Evolutionary conservation across 2,113 vertebrate genomes (phyloP).

Genomic region (Pontoporia blainvillei): DNA sequence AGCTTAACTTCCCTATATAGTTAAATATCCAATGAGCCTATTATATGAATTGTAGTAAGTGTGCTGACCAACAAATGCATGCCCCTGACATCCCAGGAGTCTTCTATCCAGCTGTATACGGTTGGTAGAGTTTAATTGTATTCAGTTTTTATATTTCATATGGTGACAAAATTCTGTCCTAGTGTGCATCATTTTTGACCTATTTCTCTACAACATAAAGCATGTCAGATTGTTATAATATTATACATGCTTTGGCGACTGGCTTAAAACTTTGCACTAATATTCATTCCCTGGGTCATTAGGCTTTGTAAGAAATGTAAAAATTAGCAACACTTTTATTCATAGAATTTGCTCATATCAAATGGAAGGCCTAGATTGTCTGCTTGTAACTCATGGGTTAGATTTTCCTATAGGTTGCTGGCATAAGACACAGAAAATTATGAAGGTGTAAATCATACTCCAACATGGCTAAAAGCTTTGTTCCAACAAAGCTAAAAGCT

Average conservation of each 20-base stretch:
- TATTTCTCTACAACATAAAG: conserved; percentile 68
- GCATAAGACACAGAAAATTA: conserved; percentile 64
- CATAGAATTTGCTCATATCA: conserved; percentile 69
- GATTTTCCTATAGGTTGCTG: conserved; percentile 62
- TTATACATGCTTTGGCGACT: conserved; percentile 68
- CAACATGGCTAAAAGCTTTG: conserved; percentile 10
- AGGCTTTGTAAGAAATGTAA: conserved; percentile 71
- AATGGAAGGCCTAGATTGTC: conserved; percentile 65
- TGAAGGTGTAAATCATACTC: conserved; percentile 78
- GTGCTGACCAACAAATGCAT: not conserved
- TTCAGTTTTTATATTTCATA: conserved; percentile 73
- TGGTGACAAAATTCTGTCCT: conserved; percentile 59
- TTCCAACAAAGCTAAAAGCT: conserved; percentile 7
- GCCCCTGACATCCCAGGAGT: conserved; percentile 7
- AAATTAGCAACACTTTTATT: conserved; percentile 72
- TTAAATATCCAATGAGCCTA: not conserved
- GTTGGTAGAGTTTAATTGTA: conserved; percentile 61
- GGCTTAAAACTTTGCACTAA: conserved; percentile 63
- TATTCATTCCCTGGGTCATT: conserved; percentile 54
- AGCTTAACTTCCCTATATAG: not conserved
- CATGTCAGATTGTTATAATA: conserved; percentile 72
- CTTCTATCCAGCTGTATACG: not conserved
- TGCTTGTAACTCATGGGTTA: conserved; percentile 41
- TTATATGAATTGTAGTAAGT: not conserved
- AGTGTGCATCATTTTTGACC: conserved; percentile 59